phyloP scores from a whole-genome alignment of 2,797 vertebrate species.

The Microtus californicus region DNA sequence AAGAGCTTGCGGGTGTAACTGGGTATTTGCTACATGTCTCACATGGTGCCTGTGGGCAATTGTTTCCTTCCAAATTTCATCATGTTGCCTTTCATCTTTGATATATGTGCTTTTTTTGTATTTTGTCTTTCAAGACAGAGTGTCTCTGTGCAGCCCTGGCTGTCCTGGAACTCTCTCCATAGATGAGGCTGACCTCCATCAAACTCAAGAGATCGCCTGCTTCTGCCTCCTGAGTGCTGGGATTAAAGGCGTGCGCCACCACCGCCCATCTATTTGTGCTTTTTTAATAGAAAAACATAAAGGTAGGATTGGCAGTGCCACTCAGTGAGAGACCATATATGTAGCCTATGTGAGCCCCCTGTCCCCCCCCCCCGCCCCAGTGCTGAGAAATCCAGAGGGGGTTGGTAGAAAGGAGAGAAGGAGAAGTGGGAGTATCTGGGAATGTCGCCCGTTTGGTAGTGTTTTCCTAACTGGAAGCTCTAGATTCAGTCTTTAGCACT shows the following conservation, averaged over 20 bases:
- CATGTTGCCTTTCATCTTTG: conserved; percentile 2
- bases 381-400: background rate
- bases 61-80: conserved; percentile 14
- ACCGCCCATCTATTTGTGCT: background rate
- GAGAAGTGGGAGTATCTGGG: background rate
- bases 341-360: background rate
- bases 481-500: background rate
- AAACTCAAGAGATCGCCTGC: background rate
- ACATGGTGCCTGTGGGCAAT: background rate
- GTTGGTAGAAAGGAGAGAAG: background rate
- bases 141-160: background rate
- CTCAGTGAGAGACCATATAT: background rate
- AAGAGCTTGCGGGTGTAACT: background rate
- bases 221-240: background rate
- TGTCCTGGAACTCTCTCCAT: background rate
- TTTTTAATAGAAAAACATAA: conserved; percentile 15
- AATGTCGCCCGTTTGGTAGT: background rate
- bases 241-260: background rate
- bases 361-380: background rate
- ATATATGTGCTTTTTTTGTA: background rate
- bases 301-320: background rate
- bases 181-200: background rate
- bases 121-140: background rate
- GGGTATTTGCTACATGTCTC: background rate
- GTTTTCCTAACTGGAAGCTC: background rate